A percentile compares a stretch with the other conserved stretches of the same genome.
Evolutionary conservation across 35 echinoderm and acorn worm species (phyloP).

Genomic region (Lytechinus variegatus): DNA sequence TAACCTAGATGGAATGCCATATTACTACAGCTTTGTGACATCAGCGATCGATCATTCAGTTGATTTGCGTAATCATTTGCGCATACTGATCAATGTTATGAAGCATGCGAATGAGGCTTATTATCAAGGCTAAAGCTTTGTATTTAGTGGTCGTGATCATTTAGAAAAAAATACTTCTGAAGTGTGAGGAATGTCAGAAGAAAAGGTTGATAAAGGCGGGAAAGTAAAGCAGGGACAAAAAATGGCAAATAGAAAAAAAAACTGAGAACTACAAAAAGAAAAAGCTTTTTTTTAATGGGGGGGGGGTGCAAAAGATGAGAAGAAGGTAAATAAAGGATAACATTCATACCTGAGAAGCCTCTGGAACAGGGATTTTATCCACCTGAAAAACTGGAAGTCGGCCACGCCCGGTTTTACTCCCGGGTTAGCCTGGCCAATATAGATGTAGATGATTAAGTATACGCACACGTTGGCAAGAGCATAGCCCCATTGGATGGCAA

Average conservation of each 20-base stretch:
- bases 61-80: too few relatives aligned
- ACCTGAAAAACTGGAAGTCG: slow-evolving; percentile 90
- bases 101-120: too few relatives aligned
- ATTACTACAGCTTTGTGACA: not conserved
- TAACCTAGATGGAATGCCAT: not conserved
- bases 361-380: slow-evolving; percentile 81
- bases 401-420: slow-evolving; percentile 87
- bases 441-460: slow-evolving; percentile 89
- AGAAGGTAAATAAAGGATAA: not conserved
- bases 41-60: too few relatives aligned
- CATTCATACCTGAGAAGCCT: slow-evolving; percentile 82
- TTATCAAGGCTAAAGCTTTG: too few relatives aligned
- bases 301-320: not conserved
- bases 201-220: too few relatives aligned
- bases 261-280: not conserved
- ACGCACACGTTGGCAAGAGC: slow-evolving; percentile 84
- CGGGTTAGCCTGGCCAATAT: slow-evolving; percentile 96
- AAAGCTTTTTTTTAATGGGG: too few relatives aligned
- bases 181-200: too few relatives aligned
- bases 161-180: too few relatives aligned
- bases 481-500: slow-evolving; percentile 98
- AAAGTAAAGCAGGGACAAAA: too few relatives aligned
- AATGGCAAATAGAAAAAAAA: not conserved
- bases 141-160: too few relatives aligned
- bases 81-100: too few relatives aligned